A percentile compares a stretch with the other conserved stretches of the same genome.
phyloP scores from a whole-genome alignment of 2,888 invertebrate species.

The Sinopyrophorus schimmeli region DNA sequence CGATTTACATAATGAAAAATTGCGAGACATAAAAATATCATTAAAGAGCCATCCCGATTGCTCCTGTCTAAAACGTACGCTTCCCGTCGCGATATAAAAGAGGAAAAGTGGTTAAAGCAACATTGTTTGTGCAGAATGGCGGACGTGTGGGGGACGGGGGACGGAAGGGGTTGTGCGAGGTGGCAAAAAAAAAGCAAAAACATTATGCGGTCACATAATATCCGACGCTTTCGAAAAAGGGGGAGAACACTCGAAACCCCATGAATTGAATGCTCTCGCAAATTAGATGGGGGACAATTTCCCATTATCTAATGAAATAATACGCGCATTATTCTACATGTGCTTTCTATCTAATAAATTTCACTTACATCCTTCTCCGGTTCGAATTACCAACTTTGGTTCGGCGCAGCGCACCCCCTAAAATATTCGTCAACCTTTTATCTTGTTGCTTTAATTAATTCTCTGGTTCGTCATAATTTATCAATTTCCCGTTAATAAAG shows the following conservation, averaged over 20 bases:
- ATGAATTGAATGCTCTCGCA: constrained; percentile 37
- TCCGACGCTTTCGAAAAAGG: constrained; percentile 25
- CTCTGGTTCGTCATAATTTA: too few species aligned
- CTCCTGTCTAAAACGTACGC: constrained; percentile 21
- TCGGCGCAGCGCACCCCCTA: too few species aligned
- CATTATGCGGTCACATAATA: constrained; percentile 28
- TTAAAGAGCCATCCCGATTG: too few species aligned
- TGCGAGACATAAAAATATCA: too few species aligned
- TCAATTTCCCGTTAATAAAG: too few species aligned
- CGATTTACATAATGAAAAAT: too few species aligned
- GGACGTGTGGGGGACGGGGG: constrained; percentile 24
- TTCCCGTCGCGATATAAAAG: constrained; percentile 6
- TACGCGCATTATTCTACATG: constrained; percentile 31
- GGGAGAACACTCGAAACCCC: constrained; percentile 23
- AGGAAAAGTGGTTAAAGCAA: constrained; percentile 16
- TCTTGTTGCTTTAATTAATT: too few species aligned
- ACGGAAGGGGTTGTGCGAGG: constrained; percentile 28
- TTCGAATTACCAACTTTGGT: too few species aligned
- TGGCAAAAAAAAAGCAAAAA: too few species aligned
- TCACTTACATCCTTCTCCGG: constrained; percentile 7
- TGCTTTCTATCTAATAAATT: constrained; percentile 19
- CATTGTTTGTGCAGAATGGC: constrained; percentile 26
- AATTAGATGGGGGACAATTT: constrained; percentile 34
- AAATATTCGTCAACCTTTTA: too few species aligned
- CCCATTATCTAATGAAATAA: constrained; percentile 36